Evolutionary conservation across 2,797 vertebrate genomes (phyloP), one percentile per base, ranked within the genome.

Genomic region (Sebastes matsubarae): DNA sequence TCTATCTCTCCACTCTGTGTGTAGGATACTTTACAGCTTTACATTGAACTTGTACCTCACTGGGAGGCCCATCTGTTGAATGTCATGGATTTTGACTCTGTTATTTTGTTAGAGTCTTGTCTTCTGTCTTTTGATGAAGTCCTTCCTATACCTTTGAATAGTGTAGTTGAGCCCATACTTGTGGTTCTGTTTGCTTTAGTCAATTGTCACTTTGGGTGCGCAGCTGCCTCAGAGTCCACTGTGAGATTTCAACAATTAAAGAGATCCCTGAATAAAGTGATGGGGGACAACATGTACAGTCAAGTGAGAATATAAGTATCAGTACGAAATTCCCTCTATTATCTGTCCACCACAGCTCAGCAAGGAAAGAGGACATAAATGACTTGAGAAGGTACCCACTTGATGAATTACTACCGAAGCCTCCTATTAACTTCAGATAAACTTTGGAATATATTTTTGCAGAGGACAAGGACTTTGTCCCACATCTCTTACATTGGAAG

Each of bases 21-120:
- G n/a, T 18, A n/a, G 80, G 12, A 24, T 11, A 64, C 58, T 73
- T 61, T 75, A 61, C 32, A 75, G 77, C 11, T 83, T 64, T 75
- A 75, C 52, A 57, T 86, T 88, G 68, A 80, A 80, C 74, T 70
- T 64, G 54, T 58, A 10, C 46, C 57, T 78, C 29, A 30, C 5
- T 42, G 14, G 22, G 71, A 69, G 42, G 58, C 46, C 68, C 84
- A 89, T 90, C 83, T 93, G 89, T 89, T 92, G 90, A 93, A 67
- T 82, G 3, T 65, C n/a, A 42, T 64, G 22, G 54, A 20, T 75
- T 81, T 65, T 27, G 68, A 8, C 16, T 59, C 11, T 60, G 57
- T 59, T 18, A 7, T 55, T 71, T 64, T 16, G 10, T 32, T 61
- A 1, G 0, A 57, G 20, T 74, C 14, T 55, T 38, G 5, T 71